Percentiles rank a stretch among this genome's conserved stretches.
Conservation (phyloP, 2,797 vertebrate genomes). For the Schizopygopsis malacanthus region DNA sequence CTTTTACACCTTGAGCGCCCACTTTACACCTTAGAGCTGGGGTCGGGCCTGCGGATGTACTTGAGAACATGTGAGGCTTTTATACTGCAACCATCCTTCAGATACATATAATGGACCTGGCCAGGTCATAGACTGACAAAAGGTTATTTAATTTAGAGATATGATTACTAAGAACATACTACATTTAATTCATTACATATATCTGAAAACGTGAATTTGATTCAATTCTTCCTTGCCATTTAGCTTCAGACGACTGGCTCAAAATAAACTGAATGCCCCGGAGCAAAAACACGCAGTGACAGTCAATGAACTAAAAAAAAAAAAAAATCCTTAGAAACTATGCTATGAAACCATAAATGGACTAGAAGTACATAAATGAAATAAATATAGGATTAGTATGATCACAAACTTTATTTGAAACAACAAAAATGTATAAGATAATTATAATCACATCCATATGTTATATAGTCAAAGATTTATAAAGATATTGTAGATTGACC, state of each 20-base stretch:
- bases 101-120: background rate
- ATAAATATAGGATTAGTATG: background rate
- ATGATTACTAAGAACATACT: background rate
- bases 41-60: background rate
- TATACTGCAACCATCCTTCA: background rate
- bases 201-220: background rate
- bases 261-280: background rate
- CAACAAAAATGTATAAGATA: background rate
- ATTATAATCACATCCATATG: background rate
- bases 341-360: background rate
- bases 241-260: background rate
- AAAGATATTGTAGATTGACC: background rate
- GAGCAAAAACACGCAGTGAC: background rate
- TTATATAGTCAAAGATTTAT: background rate
- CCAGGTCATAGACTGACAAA: background rate
- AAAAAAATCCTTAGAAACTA: too few relatives aligned
- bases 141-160: background rate
- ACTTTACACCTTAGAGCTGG: background rate
- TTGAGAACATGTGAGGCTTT: background rate
- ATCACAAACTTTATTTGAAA: background rate
- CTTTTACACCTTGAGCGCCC: background rate
- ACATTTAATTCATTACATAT: background rate
- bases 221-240: background rate
- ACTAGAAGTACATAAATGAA: background rate
- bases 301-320: background rate